A percentile compares a stretch with the other conserved stretches of the same genome.
Evolutionary conservation across 2,113 vertebrate species (phyloP).

Genomic region (Hoplias malabaricus): DNA sequence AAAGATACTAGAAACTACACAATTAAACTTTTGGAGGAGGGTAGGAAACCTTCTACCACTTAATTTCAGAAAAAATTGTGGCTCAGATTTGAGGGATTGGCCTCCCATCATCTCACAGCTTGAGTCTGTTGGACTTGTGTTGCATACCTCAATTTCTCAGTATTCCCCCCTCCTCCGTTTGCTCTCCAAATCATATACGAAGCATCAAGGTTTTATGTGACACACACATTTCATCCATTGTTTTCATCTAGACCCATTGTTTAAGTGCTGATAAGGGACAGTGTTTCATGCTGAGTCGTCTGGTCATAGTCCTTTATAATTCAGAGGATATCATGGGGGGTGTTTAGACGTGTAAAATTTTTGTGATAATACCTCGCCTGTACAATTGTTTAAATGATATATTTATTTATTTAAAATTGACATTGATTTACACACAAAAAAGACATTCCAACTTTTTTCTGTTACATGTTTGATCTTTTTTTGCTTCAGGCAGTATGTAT

Average conservation of each 20-base stretch:
- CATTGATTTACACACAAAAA: background rate
- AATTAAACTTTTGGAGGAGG: no score
- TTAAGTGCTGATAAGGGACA: constrained; percentile 23
- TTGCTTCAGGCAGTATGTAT: no score
- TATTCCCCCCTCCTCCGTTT: background rate
- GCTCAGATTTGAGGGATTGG: constrained; percentile 68
- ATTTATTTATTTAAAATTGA: background rate
- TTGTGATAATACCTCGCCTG: background rate
- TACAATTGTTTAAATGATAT: background rate
- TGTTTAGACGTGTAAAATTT: background rate
- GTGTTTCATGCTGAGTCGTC: constrained; percentile 25
- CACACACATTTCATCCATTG: background rate
- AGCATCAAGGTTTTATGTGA: constrained; percentile 20
- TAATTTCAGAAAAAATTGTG: no score
- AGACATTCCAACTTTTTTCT: no score
- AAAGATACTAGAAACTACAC: no score
- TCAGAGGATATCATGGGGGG: constrained; percentile 11
- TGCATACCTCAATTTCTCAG: constrained; percentile 64
- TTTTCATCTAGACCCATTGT: constrained; percentile 25
- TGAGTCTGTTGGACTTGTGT: constrained; percentile 61
- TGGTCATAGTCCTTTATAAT: constrained; percentile 33
- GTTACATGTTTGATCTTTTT: no score
- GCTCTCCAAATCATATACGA: constrained; percentile 39
- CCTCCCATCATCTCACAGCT: constrained; percentile 71
- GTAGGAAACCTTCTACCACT: no score